Conservation (phyloP, 2,113 vertebrate genomes). For the Canis aureus region DNA sequence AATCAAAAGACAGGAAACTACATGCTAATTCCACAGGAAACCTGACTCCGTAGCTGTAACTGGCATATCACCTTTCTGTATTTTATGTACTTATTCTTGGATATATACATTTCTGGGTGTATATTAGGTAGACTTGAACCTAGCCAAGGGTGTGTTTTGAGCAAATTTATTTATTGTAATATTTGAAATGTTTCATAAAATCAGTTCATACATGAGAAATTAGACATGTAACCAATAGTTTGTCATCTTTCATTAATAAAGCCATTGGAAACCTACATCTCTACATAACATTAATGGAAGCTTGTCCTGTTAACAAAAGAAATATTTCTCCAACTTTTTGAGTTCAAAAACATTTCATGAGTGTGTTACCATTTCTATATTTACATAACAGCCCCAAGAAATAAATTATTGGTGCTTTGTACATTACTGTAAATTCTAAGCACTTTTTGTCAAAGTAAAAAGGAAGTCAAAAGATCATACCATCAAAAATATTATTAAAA, state of each 20-base stretch:
- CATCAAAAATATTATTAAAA: constrained; percentile 33
- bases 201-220: neutral
- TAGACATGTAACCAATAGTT: neutral
- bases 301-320: neutral
- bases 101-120: neutral
- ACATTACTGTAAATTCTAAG: neutral
- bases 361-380: neutral
- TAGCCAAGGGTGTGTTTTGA: neutral
- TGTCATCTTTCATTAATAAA: constrained; percentile 7
- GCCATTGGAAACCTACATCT: neutral
- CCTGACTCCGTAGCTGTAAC: neutral
- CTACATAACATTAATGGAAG: neutral
- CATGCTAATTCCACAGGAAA: neutral
- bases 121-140: neutral
- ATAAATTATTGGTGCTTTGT: neutral
- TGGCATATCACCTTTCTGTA: neutral
- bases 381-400: neutral
- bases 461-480: neutral
- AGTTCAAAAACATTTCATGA: neutral
- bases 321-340: constrained; percentile 10
- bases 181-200: constrained; percentile 25
- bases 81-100: neutral
- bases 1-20: neutral
- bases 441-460: constrained; percentile 31
- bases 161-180: neutral